Evolutionary conservation across 2,888 invertebrate genomes (phyloP).

Genomic region (Drosophila anomalata): DNA sequence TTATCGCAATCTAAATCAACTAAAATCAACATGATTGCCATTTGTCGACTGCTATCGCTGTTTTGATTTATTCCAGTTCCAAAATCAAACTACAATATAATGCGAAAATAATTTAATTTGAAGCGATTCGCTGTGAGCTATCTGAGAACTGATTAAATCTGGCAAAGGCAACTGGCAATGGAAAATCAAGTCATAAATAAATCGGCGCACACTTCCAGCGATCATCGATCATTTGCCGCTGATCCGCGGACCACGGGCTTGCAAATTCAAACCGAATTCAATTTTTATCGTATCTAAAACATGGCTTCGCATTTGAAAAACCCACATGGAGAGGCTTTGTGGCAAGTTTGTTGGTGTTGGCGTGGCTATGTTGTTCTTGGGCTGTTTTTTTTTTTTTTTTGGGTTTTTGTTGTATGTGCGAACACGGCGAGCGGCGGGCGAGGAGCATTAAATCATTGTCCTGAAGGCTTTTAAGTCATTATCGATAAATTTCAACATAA

Average conservation of each 20-base stretch:
- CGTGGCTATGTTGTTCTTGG: slow-evolving; percentile 24
- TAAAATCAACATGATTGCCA: slow-evolving; percentile 47
- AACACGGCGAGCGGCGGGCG: slow-evolving; percentile 62
- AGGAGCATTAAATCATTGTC: slow-evolving; percentile 82
- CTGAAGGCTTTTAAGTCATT: slow-evolving; percentile 84
- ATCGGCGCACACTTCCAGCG: slow-evolving; percentile 76
- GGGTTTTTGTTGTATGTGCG: slow-evolving; percentile 50
- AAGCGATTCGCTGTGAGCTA: slow-evolving; percentile 55
- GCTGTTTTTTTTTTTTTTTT: slow-evolving; percentile 23
- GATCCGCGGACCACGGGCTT: slow-evolving; percentile 20
- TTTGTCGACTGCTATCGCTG: slow-evolving; percentile 47
- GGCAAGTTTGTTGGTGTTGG: slow-evolving; percentile 39
- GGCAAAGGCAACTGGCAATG: slow-evolving; percentile 43
- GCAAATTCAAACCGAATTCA: slow-evolving; percentile 58
- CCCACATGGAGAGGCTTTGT: slow-evolving; percentile 59
- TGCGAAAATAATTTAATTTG: slow-evolving; percentile 52
- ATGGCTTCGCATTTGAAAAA: slow-evolving; percentile 73
- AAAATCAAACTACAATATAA: slow-evolving; percentile 37
- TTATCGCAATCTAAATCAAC: slow-evolving; percentile 20
- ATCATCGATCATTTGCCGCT: slow-evolving; percentile 75
- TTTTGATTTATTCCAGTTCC: slow-evolving; percentile 56
- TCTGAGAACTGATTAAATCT: slow-evolving; percentile 64
- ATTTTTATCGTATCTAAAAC: slow-evolving; percentile 77
- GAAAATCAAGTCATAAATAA: slow-evolving; percentile 76
- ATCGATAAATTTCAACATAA: slow-evolving; percentile 84